Evolutionary conservation across 1,140 invertebrate genomes (phyloP).

Genomic region (Delia radicum): DNA sequence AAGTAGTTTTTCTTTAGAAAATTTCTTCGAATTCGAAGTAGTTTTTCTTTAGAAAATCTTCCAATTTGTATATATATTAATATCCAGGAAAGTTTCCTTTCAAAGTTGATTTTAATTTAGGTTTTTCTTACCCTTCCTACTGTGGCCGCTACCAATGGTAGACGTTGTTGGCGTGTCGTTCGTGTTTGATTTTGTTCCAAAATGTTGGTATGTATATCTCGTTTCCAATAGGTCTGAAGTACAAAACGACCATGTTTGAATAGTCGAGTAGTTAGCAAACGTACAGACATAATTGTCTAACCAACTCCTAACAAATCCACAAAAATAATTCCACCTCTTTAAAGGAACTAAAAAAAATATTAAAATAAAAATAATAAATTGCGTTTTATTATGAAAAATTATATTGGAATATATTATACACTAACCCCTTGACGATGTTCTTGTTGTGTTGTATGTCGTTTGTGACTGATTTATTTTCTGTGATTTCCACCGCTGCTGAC

Average conservation of each 20-base stretch:
- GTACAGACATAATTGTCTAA: slow-evolving; percentile 60
- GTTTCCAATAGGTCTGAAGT: slow-evolving; percentile 57
- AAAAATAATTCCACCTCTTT: background rate
- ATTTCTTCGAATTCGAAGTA: too few relatives aligned
- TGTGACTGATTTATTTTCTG: background rate
- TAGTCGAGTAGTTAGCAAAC: slow-evolving; percentile 57
- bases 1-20: too few relatives aligned
- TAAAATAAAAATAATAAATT: background rate
- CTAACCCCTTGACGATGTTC: background rate
- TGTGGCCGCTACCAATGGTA: slow-evolving; percentile 30
- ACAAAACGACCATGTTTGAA: slow-evolving; percentile 62
- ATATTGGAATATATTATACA: background rate
- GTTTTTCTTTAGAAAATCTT: too few relatives aligned
- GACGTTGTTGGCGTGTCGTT: slow-evolving; percentile 36
- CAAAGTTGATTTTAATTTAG: too few relatives aligned
- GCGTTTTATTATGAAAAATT: background rate
- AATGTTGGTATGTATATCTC: slow-evolving; percentile 60
- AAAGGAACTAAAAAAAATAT: background rate
- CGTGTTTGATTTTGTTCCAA: slow-evolving; percentile 58
- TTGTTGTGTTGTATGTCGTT: background rate
- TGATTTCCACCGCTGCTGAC: background rate
- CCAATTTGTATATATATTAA: too few relatives aligned
- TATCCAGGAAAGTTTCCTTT: too few relatives aligned
- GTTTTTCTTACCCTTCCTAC: slow-evolving; percentile 42
- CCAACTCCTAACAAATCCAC: background rate